Evolutionary conservation across 2,113 vertebrate species (phyloP), one percentile per base, ranked within the genome.

Genomic region (Cricetomys ansorgei): DNA sequence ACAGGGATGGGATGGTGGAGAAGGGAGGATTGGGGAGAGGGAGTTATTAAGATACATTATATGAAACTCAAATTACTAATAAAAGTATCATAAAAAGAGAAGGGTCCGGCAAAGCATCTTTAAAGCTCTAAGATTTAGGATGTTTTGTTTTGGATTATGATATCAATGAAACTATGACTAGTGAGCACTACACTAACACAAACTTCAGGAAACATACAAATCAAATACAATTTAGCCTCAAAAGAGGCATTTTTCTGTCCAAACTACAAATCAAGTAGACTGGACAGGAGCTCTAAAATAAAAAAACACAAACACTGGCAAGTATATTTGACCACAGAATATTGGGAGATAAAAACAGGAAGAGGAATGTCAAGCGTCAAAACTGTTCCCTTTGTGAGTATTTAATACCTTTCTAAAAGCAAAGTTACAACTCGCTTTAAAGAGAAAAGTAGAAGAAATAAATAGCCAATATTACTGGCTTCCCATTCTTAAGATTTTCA

Each of bases 211-310:
- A 4, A 43, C 34, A 0, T 57, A 10, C 45, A 95, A 93, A 80
- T 15, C 45, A 84, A 75, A 43, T 17, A 89, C 70, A 94, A 92
- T 62, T 69, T 48, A 80, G 69, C 37, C 76, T 45, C 17, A 37
- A 80, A 85, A 79, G 12, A 83, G 17, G 43, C 50, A 94, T 5
- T 79, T 94, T 73, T 80, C 80, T 73, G 93, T 92, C 34, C 50
- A 79, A 95, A 94, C 65, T 80, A 97, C 16, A 70, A 72, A 65
- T 50, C 57, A 81, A 85, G 76, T 92, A 91, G 95, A 91, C 57
- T 80, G 88, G 93, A 45, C 31, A 40, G n/a, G 45, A 84, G 50
- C 45, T 81, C 83, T 92, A 92, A 92, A 96, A 85, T 76, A 97
- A 50, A 97, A 50, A 94, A 76, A 70, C 50, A 88, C 9, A 90